These are phyloP conservation scores for Myopa testacea DNA, from an alignment of 2,888 invertebrate species.

Conservation along the genomic window DNA sequence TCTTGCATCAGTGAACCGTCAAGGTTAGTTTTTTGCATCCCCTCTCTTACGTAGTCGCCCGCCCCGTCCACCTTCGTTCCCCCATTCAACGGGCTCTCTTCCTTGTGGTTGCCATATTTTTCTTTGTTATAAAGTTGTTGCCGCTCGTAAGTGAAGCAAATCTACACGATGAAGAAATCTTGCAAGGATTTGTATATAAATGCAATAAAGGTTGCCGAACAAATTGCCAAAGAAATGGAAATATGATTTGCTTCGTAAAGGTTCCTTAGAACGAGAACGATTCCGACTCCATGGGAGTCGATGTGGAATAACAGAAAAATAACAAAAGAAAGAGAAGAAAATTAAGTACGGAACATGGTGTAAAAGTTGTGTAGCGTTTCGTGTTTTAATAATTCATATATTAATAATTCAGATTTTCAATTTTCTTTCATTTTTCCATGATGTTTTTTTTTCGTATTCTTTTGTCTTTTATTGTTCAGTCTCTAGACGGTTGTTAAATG, in stretches of 20 bases:
- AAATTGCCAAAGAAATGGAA: conserved; percentile 31
- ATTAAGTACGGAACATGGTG: neutral
- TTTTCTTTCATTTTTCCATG: no score
- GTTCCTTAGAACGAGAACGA: no score
- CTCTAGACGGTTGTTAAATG: neutral
- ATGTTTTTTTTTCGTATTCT: no score
- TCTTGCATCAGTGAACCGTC: conserved; percentile 28
- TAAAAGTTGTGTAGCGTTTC: conserved; percentile 35
- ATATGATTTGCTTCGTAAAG: conserved; percentile 16
- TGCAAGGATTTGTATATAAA: conserved; percentile 30
- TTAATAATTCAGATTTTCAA: no score
- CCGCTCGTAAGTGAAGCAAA: conserved; percentile 11
- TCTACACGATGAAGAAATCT: conserved; percentile 19
- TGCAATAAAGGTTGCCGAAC: conserved; percentile 32
- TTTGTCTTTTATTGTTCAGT: no score
- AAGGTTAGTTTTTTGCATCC: neutral
- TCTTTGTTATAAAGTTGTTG: conserved; percentile 5
- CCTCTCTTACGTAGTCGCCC: no score
- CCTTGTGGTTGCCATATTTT: conserved; percentile 6
- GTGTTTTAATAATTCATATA: neutral
- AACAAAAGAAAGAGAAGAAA: neutral
- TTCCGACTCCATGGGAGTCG: no score
- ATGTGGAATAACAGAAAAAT: neutral
- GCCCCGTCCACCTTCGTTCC: no score
- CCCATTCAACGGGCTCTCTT: neutral